phyloP scores from a whole-genome alignment of 2,113 vertebrate species.

The Hipposideros armiger region DNA sequence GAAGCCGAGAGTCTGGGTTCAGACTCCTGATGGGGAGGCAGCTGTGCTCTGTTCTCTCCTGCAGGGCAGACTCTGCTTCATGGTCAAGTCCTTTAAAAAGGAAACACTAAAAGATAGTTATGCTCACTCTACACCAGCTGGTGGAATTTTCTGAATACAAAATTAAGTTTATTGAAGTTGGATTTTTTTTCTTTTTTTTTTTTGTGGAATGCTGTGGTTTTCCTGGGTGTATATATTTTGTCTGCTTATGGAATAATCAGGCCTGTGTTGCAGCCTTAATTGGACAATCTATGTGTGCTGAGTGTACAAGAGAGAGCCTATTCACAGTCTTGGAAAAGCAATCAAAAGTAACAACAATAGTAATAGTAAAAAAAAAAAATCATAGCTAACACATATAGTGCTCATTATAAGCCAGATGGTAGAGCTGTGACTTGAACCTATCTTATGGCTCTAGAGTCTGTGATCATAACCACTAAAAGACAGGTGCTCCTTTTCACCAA shows the following conservation, averaged over 20 bases:
- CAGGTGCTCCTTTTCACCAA: neutral
- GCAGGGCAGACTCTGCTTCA: neutral
- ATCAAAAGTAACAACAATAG: neutral
- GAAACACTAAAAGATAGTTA: neutral
- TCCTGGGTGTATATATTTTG: neutral
- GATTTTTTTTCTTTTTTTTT: no score
- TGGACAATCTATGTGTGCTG: neutral
- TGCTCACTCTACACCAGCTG: neutral
- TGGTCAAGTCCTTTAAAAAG: neutral
- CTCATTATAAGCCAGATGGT: neutral
- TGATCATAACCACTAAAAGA: neutral
- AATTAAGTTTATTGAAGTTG: neutral
- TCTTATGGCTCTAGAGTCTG: neutral
- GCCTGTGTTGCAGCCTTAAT: neutral
- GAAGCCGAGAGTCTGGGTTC: neutral
- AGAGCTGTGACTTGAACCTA: neutral
- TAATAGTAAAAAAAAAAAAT: neutral
- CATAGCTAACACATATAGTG: neutral
- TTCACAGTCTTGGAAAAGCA: neutral
- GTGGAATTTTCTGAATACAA: neutral
- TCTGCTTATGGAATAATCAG: neutral
- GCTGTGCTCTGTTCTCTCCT: neutral
- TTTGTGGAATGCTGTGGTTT: neutral
- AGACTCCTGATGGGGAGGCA: neutral
- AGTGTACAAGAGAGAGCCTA: neutral